Conservation (phyloP, 2,797 vertebrate genomes). For the Spheniscus humboldti region DNA sequence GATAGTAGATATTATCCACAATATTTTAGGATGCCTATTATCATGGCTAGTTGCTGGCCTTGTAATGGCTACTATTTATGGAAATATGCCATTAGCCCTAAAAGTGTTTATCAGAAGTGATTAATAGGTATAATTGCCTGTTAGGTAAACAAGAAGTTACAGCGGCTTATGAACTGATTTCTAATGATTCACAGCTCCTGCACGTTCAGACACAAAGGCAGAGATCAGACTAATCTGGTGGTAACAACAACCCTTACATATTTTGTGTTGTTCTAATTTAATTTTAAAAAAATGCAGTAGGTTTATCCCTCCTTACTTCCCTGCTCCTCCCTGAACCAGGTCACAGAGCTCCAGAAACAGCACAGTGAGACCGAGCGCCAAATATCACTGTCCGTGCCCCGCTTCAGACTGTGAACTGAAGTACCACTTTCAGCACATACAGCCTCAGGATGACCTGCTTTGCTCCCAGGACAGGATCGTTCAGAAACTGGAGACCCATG, state of each 20-base stretch:
- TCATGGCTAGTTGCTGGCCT: not conserved
- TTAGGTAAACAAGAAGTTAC: not conserved
- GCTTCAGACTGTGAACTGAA: not conserved
- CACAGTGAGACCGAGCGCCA: accelerated
- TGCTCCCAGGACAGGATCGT: not conserved
- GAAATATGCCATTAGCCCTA: not conserved
- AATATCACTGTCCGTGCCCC: not conserved
- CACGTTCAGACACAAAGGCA: not conserved
- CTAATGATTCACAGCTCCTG: not conserved
- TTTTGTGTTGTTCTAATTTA: not conserved
- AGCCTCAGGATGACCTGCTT: not conserved
- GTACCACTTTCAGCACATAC: not conserved
- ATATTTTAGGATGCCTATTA: not conserved
- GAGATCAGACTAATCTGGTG: not conserved
- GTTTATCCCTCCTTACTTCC: not conserved
- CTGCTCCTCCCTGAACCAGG: not conserved
- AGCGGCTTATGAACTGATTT: not conserved
- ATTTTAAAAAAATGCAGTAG: not conserved
- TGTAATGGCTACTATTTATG: not conserved
- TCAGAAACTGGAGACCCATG: not conserved
- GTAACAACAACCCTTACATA: not conserved
- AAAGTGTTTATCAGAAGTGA: not conserved
- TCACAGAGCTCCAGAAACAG: not conserved
- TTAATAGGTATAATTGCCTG: not conserved
- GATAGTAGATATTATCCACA: not conserved